Conservation (phyloP, 2,888 invertebrate species). For the Ctena decussata region DNA sequence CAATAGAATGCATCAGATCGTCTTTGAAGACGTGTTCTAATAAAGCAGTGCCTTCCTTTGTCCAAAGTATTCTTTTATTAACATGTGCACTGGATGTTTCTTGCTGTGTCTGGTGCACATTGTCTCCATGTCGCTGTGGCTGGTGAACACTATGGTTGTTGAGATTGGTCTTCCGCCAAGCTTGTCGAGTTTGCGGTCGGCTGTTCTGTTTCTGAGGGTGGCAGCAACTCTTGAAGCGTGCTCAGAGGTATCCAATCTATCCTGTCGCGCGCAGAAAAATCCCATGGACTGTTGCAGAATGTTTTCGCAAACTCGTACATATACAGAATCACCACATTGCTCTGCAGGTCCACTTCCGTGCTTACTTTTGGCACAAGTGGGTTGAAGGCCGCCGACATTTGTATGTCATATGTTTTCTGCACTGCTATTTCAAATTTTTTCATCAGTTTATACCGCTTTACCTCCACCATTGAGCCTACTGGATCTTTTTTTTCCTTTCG, state of each 20-base stretch:
- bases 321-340: background rate
- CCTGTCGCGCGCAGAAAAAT: background rate
- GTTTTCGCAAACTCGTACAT: background rate
- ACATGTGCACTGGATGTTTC: too few relatives aligned
- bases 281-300: background rate
- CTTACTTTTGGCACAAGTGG: background rate
- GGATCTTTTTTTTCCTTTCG: background rate
- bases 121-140: too few relatives aligned
- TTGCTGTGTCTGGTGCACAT: too few relatives aligned
- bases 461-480: background rate
- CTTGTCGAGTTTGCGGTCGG: too few relatives aligned
- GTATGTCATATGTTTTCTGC: background rate
- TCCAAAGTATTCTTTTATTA: background rate
- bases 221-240: too few relatives aligned
- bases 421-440: background rate
- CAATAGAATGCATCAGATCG: background rate
- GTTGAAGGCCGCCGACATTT: background rate
- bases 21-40: background rate
- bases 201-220: too few relatives aligned
- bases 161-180: background rate
- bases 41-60: background rate
- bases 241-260: background rate
- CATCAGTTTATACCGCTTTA: background rate
- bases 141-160: too few relatives aligned
- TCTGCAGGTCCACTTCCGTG: background rate